Percentiles rank a stretch among this genome's conserved stretches.
Conservation (phyloP, 2,113 vertebrate species). For the Eretmochelys imbricata region DNA sequence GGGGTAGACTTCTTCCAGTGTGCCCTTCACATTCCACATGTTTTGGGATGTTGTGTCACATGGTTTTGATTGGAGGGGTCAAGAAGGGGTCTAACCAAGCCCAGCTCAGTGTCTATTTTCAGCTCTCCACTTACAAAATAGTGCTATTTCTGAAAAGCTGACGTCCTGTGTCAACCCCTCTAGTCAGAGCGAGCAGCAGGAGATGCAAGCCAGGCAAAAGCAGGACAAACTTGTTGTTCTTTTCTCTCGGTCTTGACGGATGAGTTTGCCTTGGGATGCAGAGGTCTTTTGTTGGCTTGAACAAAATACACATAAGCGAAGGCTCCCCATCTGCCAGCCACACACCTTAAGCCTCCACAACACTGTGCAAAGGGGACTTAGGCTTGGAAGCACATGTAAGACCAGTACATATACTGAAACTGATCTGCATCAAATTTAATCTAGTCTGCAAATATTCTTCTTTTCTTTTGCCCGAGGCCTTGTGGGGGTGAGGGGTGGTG, state of each 20-base stretch:
- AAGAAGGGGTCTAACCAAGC: constrained; percentile 54
- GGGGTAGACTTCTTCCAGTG: neutral
- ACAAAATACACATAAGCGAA: too few relatives aligned
- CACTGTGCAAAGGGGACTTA: too few relatives aligned
- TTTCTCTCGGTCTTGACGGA: neutral
- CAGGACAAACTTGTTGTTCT: neutral
- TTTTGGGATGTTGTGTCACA: neutral
- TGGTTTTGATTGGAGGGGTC: constrained; percentile 24
- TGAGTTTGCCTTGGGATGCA: neutral
- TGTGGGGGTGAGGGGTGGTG: too few relatives aligned
- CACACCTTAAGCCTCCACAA: too few relatives aligned
- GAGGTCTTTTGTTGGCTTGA: neutral
- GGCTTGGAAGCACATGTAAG: too few relatives aligned
- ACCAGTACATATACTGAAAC: too few relatives aligned
- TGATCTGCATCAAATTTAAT: too few relatives aligned
- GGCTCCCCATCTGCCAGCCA: too few relatives aligned
- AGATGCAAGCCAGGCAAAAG: neutral
- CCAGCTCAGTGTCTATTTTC: constrained; percentile 58
- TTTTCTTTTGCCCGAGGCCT: too few relatives aligned
- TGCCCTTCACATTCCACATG: fast-evolving
- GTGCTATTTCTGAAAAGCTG: constrained; percentile 51
- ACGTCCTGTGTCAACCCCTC: neutral
- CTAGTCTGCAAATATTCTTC: too few relatives aligned
- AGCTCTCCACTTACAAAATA: neutral
- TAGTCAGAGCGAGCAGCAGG: neutral